phyloP scores from a whole-genome alignment of 2,888 invertebrate species.

The Morinoia aosen region DNA sequence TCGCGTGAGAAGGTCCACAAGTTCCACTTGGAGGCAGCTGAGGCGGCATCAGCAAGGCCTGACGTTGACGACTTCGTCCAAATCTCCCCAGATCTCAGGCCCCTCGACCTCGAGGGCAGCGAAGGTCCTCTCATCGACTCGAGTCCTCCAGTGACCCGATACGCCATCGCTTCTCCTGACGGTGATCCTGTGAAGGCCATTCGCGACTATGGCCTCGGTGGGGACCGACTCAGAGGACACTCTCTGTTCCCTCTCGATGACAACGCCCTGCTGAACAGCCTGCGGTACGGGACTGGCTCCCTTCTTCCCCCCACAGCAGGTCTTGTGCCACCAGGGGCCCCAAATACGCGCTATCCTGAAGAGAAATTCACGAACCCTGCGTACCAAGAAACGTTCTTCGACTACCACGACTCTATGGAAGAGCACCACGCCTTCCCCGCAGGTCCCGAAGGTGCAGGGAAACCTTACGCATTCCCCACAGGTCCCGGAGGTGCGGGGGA shows the following conservation, averaged over 20 bases:
- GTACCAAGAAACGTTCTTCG: neutral
- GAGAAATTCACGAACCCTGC: neutral
- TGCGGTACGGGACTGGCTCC: neutral
- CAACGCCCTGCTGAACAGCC: neutral
- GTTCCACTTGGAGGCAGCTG: neutral
- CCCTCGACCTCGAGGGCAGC: neutral
- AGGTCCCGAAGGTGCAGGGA: neutral
- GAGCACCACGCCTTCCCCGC: neutral
- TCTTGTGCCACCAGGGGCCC: neutral
- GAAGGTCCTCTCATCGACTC: neutral
- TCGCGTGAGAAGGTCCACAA: neutral
- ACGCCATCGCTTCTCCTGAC: neutral
- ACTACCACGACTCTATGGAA: neutral
- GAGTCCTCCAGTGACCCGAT: neutral
- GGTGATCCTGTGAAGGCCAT: neutral
- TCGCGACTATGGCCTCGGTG: neutral
- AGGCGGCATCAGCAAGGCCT: neutral
- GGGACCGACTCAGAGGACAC: neutral
- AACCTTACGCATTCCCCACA: neutral
- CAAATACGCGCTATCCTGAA: neutral
- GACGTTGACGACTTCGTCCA: neutral
- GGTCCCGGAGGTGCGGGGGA: neutral
- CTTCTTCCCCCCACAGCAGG: neutral
- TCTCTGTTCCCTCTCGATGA: neutral
- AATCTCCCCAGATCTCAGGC: neutral